A percentile compares a stretch with the other conserved stretches of the same genome.
These are phyloP conservation scores for Chironomus striatipennis DNA, from an alignment of 1,140 invertebrate genomes.

Conservation along the genomic window DNA sequence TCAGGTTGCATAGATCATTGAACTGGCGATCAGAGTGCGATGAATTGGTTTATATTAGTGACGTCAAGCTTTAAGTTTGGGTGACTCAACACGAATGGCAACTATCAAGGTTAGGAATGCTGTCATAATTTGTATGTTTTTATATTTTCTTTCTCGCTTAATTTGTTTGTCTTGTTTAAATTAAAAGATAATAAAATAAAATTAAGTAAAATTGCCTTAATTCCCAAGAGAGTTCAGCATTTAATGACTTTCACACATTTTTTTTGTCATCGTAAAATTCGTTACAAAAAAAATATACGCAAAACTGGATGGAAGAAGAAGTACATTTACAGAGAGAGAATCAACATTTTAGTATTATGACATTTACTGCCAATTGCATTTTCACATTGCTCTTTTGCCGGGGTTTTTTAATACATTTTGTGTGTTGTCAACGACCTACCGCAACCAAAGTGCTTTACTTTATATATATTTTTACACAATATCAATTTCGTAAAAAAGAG, in stretches of 20 bases:
- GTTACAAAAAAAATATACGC: too few relatives aligned
- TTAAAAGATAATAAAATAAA: too few relatives aligned
- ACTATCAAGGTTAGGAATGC: background rate
- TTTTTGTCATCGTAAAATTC: too few relatives aligned
- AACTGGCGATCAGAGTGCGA: slow-evolving; percentile 14
- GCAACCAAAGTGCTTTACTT: slow-evolving; percentile 1
- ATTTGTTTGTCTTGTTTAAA: too few relatives aligned
- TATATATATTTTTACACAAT: background rate
- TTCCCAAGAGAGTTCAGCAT: background rate
- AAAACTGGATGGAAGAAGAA: too few relatives aligned
- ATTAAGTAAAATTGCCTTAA: background rate
- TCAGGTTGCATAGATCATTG: slow-evolving; percentile 17
- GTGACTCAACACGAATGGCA: slow-evolving; percentile 3
- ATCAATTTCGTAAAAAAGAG: background rate
- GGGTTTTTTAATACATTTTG: background rate
- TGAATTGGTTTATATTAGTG: slow-evolving; percentile 19
- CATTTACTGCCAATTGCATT: background rate
- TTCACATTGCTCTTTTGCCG: background rate
- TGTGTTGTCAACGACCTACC: slow-evolving; percentile 11
- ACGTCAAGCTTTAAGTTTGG: background rate
- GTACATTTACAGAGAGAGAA: too few relatives aligned
- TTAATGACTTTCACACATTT: too few relatives aligned
- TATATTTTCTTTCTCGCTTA: background rate
- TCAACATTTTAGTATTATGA: background rate
- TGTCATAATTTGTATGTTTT: too few relatives aligned